Conservation (phyloP, 1,140 invertebrate species). For the Hormaphis cornu region DNA sequence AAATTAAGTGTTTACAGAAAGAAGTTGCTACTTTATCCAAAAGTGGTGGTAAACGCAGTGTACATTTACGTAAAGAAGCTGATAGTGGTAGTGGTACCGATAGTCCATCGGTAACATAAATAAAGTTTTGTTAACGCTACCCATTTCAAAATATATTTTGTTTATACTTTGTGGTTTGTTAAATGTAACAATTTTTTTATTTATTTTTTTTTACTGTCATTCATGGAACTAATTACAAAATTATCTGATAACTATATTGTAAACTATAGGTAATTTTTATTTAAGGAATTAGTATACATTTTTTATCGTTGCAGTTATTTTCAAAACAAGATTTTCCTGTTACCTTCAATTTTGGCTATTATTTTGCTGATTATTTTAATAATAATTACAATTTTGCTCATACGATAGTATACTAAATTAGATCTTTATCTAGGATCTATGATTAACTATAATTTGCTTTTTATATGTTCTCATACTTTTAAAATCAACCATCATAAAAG, state of each 20-base stretch:
- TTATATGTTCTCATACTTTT: too few relatives aligned
- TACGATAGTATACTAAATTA: too few relatives aligned
- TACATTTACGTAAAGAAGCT: conserved; percentile 36
- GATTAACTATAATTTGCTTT: too few relatives aligned
- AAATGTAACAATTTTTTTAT: not conserved
- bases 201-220: not conserved
- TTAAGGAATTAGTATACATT: too few relatives aligned
- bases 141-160: not conserved
- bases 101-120: conserved; percentile 47
- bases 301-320: not conserved
- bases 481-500: too few relatives aligned
- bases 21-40: conserved; percentile 78
- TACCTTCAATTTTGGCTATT: not conserved
- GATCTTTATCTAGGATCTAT: too few relatives aligned
- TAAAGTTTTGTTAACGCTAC: not conserved
- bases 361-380: not conserved
- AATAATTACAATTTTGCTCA: not conserved
- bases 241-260: not conserved
- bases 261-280: too few relatives aligned
- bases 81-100: conserved; percentile 62
- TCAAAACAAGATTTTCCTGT: not conserved
- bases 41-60: conserved; percentile 55
- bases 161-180: conserved; percentile 21
- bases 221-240: not conserved
- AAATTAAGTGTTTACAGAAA: conserved; percentile 66